Evolutionary conservation across 1,140 invertebrate species (phyloP), one percentile per base, ranked within the genome.

Genomic region (Bacillus rossius): DNA sequence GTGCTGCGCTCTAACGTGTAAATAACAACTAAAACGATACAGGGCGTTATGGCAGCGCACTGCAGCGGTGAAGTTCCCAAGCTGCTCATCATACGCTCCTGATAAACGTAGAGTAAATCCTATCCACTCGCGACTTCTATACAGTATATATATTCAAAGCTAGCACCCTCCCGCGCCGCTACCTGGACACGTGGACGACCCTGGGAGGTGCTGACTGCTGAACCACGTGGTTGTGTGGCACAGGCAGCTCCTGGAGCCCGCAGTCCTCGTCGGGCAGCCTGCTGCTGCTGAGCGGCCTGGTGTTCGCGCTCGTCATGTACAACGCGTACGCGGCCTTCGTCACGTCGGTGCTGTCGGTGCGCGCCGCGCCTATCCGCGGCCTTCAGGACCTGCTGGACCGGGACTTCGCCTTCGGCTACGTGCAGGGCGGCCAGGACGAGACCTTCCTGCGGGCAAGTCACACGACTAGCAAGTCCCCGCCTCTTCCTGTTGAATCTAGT

Each of bases 261-360:
- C 69, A 68, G 10, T 79, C 73, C 23, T 71, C 77, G 4, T 78
- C 81, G 2, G 81, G 80, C 0, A 82, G 81, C 62, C 70, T 81
- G 1, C 68, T 83, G 0, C 68, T 85, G 2, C 70, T 84, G 13
- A 75, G 78, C 1, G 81, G 79, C 42, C 64, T 84, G 19, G 67
- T 82, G 2, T 84, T 83, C 58, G 77, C 79, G 0, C 65, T 83
- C 14, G 77, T 84, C 0, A 82, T 73, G 7, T 83, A 82, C 59
- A 83, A 82, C 59, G 76, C 82, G 0, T 84, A 84, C 55, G 80
- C 81, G 0, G 81, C 81, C 2, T 83, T 81, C 57, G 83, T 84
- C 25, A 83, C 82, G 0, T 85, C 83, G 0, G 81, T 84, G 13
- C 65, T 85, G 16, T 84, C 83, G 0, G 81, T 85, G 0, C 76